Evolutionary conservation across 2,113 vertebrate species (phyloP).

Genomic region (Chunga burmeisteri): DNA sequence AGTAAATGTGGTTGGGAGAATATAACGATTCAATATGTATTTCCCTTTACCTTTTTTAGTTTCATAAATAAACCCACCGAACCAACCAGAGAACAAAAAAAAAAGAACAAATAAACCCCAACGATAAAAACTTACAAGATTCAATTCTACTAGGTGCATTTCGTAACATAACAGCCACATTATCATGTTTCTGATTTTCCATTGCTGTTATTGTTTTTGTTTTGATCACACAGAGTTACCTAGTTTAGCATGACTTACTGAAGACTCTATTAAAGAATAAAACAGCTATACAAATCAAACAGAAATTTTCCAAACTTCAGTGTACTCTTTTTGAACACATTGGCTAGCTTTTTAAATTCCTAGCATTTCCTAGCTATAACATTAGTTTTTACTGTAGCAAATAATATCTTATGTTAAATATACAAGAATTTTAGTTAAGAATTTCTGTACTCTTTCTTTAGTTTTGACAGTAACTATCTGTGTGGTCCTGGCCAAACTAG

Average conservation of each 20-base stretch:
- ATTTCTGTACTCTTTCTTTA: background rate
- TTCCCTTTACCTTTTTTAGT: background rate
- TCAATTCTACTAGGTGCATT: background rate
- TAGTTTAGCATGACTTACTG: background rate
- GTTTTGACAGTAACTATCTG: background rate
- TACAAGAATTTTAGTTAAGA: background rate
- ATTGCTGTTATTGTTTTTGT: background rate
- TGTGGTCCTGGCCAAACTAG: background rate
- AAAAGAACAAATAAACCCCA: rapidly evolving
- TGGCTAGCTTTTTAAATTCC: background rate
- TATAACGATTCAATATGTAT: background rate
- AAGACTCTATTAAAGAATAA: background rate
- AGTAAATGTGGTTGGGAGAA: background rate
- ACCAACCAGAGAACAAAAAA: background rate
- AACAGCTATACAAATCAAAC: background rate
- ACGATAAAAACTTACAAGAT: background rate
- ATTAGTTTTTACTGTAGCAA: background rate
- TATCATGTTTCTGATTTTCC: background rate
- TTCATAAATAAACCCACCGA: background rate
- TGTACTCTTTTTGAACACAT: background rate
- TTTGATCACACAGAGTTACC: background rate
- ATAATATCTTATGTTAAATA: background rate
- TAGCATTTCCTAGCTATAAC: background rate
- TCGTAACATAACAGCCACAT: background rate
- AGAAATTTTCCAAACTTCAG: background rate